These are phyloP conservation scores for Dendroctonus valens DNA, from an alignment of 1,140 invertebrate species.

Conservation along the genomic window DNA sequence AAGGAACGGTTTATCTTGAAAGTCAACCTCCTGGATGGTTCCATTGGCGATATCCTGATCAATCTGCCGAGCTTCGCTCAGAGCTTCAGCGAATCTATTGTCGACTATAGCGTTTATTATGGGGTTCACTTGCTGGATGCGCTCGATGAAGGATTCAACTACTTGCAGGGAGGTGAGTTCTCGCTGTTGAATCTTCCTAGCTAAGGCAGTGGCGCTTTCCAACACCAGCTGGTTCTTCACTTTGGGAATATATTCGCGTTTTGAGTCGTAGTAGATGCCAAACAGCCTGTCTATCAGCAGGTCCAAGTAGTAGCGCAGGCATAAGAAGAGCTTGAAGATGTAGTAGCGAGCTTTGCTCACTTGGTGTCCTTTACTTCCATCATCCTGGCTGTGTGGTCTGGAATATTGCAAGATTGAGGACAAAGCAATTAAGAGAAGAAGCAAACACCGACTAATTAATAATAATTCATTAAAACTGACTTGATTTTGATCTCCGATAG, in stretches of 20 bases:
- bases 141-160: slow-evolving; percentile 70
- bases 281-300: slow-evolving; percentile 53
- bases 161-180: slow-evolving; percentile 68
- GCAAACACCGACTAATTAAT: too few relatives aligned
- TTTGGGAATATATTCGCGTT: slow-evolving; percentile 56
- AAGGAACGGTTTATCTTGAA: slow-evolving; percentile 67
- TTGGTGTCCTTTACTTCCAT: neutral
- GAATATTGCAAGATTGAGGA: too few relatives aligned
- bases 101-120: slow-evolving; percentile 81
- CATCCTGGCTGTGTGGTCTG: too few relatives aligned
- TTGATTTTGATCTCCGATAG: too few relatives aligned
- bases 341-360: slow-evolving; percentile 1
- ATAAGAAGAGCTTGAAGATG: slow-evolving; percentile 16
- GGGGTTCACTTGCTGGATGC: slow-evolving; percentile 77
- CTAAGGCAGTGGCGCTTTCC: slow-evolving; percentile 64
- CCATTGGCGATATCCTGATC: slow-evolving; percentile 65
- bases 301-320: slow-evolving; percentile 46
- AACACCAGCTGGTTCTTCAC: slow-evolving; percentile 59
- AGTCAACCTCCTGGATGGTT: slow-evolving; percentile 55
- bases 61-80: slow-evolving; percentile 70
- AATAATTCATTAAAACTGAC: too few relatives aligned
- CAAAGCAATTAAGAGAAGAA: too few relatives aligned
- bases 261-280: slow-evolving; percentile 57
- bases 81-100: slow-evolving; percentile 70
- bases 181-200: slow-evolving; percentile 63